Evolutionary conservation across 1,140 invertebrate species (phyloP).

Genomic region (Leptinotarsa lineolata): DNA sequence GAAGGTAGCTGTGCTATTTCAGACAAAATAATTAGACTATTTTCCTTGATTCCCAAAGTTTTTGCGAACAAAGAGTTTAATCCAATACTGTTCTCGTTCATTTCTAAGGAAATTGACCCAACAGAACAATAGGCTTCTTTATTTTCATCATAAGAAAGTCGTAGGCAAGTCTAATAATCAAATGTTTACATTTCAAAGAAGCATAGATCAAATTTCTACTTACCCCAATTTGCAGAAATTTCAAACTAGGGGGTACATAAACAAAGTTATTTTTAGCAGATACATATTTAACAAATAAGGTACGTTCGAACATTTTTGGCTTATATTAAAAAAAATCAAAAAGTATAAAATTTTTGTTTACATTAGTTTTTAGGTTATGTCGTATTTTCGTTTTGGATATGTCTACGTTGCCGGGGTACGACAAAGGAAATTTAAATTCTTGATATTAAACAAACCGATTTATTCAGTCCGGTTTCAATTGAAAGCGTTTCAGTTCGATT

Average conservation of each 20-base stretch:
- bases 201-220: conserved; percentile 25
- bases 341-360: too few relatives aligned
- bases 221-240: conserved; percentile 40
- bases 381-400: too few relatives aligned
- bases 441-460: too few relatives aligned
- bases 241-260: conserved; percentile 31
- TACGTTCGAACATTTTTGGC: conserved; percentile 48
- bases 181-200: not conserved
- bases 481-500: too few relatives aligned
- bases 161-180: conserved; percentile 43
- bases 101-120: conserved; percentile 26
- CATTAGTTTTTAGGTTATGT: not conserved
- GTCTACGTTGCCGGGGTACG: too few relatives aligned
- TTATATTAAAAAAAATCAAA: too few relatives aligned
- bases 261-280: conserved; percentile 45
- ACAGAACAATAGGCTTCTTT: conserved; percentile 46
- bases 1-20: conserved; percentile 41
- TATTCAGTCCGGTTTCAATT: too few relatives aligned
- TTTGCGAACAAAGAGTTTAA: conserved; percentile 49
- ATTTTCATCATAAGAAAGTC: conserved; percentile 43
- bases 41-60: conserved; percentile 44
- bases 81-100: conserved; percentile 48
- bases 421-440: too few relatives aligned
- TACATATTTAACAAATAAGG: conserved; percentile 49
- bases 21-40: conserved; percentile 41